Evolutionary conservation across 2,113 vertebrate species (phyloP).

Genomic region (Chloroceryle aenea): DNA sequence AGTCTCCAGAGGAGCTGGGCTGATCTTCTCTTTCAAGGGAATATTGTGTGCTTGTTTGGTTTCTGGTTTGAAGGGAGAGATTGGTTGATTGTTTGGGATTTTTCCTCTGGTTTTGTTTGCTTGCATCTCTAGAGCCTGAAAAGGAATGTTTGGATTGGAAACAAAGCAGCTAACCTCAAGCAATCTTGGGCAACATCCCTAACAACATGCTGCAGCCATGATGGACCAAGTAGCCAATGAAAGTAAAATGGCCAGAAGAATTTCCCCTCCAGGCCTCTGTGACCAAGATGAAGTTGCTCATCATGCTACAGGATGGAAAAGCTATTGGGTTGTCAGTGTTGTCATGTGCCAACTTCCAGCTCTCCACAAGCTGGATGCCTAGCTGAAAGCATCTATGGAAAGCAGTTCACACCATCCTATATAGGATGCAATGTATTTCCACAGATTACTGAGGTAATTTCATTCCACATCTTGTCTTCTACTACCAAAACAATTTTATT

Average conservation of each 20-base stretch:
- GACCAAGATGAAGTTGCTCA: neutral
- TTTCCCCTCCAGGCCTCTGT: neutral
- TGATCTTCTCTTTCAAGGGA: neutral
- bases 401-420: neutral
- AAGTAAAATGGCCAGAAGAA: neutral
- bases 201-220: neutral
- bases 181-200: neutral
- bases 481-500: neutral
- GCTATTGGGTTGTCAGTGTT: neutral
- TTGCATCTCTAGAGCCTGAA: neutral
- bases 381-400: neutral
- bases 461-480: neutral
- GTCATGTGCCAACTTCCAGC: neutral
- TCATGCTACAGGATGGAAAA: neutral
- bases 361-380: neutral
- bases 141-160: neutral
- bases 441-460: neutral
- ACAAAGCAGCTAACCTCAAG: neutral
- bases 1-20: neutral
- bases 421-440: neutral
- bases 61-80: fast-evolving
- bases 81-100: neutral
- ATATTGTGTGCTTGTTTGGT: neutral
- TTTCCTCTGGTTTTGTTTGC: fast-evolving
- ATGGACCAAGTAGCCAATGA: neutral